Evolutionary conservation across 1,140 invertebrate species (phyloP), one percentile per base, ranked within the genome.

Genomic region (Drosophila sp.): DNA sequence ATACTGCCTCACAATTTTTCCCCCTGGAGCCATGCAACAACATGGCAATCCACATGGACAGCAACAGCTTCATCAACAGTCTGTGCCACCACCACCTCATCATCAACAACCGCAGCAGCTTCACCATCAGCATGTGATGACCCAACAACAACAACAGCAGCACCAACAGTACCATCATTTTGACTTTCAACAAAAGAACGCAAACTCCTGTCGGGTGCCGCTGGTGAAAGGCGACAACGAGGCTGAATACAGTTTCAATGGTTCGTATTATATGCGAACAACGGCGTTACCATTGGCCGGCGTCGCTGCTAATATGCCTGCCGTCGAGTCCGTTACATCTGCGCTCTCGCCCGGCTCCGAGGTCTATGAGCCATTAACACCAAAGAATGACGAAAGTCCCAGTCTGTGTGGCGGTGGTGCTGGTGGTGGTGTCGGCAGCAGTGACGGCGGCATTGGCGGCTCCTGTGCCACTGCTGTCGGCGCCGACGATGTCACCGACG

Each of bases 341-440:
- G 80, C 84, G 16, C 71, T 80, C 56, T 90, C 86, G 74, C 86
- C 86, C 18, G 80, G 72, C 71, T 90, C 89, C 74, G 89, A 90
- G 66, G 78, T 90, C 75, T 89, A 84, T 48, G 89, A 90, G 77
- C 89, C 89, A 79, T 82, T 90, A 84, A 90, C 89, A 89, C 89
- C 89, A 61, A 90, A 89, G 70, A 90, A 90, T 89, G 87, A 90
- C 75, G 87, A 90, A 69, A 90, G 82, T 90, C 78, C 87, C 36
- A 90, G 87, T 90, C 73, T 90, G 61, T 90, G 87, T 63, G 87
- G 76, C 63, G 84, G 76, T 72, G 74, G 46, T 18, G 41, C 50
- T 25, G 54, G 58, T 76, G 62, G 78, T 46, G 66, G 45, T 27
- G 34, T 6, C 21, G 7, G 29, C 16, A 36, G 9, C 45, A 25